A percentile compares a stretch with the other conserved stretches of the same genome.
These are phyloP conservation scores for Ophthalmolycus amberensis DNA, from an alignment of 2,113 vertebrate species.

Conservation along the genomic window DNA sequence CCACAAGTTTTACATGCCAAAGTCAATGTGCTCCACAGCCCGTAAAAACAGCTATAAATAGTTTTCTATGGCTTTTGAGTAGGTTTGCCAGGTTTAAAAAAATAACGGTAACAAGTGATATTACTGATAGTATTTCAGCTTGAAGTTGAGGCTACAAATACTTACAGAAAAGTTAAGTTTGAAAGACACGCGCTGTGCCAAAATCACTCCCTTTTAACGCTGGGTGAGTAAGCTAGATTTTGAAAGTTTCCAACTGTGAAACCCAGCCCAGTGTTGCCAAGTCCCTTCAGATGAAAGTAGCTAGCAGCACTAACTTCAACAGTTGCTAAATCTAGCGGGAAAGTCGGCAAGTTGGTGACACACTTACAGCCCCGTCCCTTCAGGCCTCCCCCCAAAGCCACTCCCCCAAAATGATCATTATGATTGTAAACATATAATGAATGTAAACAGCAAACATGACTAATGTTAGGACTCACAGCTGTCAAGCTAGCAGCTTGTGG, in stretches of 20 bases:
- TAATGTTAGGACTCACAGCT: too few species aligned
- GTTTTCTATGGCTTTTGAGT: slow-evolving; percentile 11
- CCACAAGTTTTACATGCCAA: slow-evolving; percentile 11
- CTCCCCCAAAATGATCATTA: not conserved
- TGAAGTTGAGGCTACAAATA: slow-evolving; percentile 1
- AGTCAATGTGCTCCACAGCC: slow-evolving; percentile 1
- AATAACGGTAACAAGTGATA: not conserved
- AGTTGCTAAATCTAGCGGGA: too few species aligned
- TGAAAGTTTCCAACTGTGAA: too few species aligned
- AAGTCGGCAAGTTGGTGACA: too few species aligned
- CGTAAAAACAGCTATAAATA: slow-evolving; percentile 27
- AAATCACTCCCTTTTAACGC: not conserved
- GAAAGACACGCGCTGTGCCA: not conserved
- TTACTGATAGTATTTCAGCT: not conserved
- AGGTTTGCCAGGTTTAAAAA: slow-evolving; percentile 10
- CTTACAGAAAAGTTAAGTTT: not conserved
- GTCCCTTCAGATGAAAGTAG: too few species aligned
- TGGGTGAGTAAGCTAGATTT: too few species aligned
- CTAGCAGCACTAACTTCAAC: too few species aligned
- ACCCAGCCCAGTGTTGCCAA: too few species aligned
- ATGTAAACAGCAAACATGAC: not conserved
- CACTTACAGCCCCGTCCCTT: too few species aligned
- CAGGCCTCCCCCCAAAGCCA: not conserved
- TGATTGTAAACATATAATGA: not conserved
- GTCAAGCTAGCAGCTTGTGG: too few species aligned